Evolutionary conservation across 2,797 vertebrate genomes (phyloP).

Genomic region (Coracias cyanogaster): DNA sequence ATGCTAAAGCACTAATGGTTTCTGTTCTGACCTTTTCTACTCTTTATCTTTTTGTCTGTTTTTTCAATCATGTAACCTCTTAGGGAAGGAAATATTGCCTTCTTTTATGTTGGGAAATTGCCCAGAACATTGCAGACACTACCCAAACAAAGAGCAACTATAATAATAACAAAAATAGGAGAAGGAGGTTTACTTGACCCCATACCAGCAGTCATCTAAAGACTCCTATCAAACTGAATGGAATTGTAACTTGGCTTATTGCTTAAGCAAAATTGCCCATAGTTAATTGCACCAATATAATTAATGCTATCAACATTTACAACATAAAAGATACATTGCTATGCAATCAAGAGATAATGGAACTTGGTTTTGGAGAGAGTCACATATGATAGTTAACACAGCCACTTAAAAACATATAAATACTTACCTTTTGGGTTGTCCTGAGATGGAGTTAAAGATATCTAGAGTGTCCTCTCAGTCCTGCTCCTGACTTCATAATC

Average conservation of each 20-base stretch:
- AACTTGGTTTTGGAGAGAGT: background rate
- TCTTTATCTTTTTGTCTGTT: slow-evolving; percentile 40
- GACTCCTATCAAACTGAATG: background rate
- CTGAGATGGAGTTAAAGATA: background rate
- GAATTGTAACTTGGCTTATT: background rate
- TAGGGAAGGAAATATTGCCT: slow-evolving; percentile 72
- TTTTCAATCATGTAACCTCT: slow-evolving; percentile 64
- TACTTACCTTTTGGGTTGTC: background rate
- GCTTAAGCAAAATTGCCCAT: background rate
- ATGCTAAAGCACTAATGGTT: slow-evolving; percentile 31
- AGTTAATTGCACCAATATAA: background rate
- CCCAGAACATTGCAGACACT: slow-evolving; percentile 68
- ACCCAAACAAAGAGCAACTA: slow-evolving; percentile 56
- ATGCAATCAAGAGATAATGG: background rate
- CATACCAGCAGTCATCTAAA: background rate
- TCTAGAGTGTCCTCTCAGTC: background rate
- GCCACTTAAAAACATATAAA: background rate
- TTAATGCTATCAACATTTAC: background rate
- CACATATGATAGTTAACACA: background rate
- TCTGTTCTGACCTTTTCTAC: slow-evolving; percentile 40
- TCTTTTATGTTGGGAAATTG: slow-evolving; percentile 74
- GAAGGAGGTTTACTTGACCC: slow-evolving; percentile 48
- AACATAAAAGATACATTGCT: background rate
- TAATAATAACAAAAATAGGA: slow-evolving; percentile 60
- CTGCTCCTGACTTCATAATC: background rate